These are phyloP conservation scores for Daubentonia madagascariensis DNA, from an alignment of 2,113 vertebrate species.

Conservation along the genomic window DNA sequence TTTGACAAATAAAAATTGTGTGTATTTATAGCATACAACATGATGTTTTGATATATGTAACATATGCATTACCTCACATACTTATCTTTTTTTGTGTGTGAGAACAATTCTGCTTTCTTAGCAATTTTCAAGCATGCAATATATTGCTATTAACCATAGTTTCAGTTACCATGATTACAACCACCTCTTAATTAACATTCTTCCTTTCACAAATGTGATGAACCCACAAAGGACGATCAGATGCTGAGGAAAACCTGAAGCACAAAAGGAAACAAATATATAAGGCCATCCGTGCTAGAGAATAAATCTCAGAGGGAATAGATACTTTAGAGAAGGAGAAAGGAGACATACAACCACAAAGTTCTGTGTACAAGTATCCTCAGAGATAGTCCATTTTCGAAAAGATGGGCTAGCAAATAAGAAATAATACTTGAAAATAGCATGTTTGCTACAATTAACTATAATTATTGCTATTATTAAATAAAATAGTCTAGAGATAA, in stretches of 20 bases:
- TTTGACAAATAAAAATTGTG: neutral
- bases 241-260: neutral
- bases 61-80: neutral
- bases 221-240: neutral
- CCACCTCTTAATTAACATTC: neutral
- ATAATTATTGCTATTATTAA: neutral
- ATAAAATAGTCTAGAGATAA: neutral
- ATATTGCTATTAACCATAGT: neutral
- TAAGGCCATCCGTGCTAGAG: too few relatives aligned
- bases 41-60: too few relatives aligned
- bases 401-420: neutral
- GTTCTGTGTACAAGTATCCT: neutral
- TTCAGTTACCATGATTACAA: neutral
- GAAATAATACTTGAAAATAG: neutral
- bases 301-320: neutral
- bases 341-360: neutral
- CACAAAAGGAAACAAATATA: neutral
- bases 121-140: neutral
- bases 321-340: neutral
- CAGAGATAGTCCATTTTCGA: neutral
- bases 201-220: neutral
- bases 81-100: neutral
- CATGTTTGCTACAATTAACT: neutral
- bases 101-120: neutral
- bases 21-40: neutral